phyloP scores from a whole-genome alignment of 2,113 vertebrate species.

The Chrysochloris asiatica region DNA sequence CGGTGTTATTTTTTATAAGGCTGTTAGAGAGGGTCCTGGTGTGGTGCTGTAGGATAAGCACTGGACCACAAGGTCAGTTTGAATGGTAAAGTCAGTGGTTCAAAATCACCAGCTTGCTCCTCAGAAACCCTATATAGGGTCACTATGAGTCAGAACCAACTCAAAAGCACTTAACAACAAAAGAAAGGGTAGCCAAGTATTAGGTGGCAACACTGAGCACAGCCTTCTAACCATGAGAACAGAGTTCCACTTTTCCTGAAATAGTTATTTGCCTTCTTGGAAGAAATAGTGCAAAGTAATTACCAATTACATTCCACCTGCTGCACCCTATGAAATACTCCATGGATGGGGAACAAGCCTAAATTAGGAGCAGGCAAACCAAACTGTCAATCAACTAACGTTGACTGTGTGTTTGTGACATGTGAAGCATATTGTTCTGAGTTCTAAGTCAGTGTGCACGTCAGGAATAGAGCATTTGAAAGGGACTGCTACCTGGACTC shows the following conservation, averaged over 20 bases:
- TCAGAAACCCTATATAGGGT: no score
- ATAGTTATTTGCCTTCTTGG: slow-evolving; percentile 44
- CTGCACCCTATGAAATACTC: background rate
- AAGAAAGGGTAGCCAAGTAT: background rate
- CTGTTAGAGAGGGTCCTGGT: no score
- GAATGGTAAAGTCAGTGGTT: no score
- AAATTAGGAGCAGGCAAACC: background rate
- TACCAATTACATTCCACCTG: background rate
- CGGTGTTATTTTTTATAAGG: no score
- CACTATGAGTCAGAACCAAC: no score
- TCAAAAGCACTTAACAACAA: background rate
- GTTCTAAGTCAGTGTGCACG: background rate
- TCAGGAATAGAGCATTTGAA: slow-evolving; percentile 13
- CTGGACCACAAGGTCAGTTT: no score
- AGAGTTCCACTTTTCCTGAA: slow-evolving; percentile 4
- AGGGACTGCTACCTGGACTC: background rate
- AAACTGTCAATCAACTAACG: slow-evolving; percentile 22
- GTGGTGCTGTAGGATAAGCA: no score
- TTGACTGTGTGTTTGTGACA: background rate
- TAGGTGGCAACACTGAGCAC: background rate
- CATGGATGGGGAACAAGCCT: background rate
- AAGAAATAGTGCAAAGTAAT: background rate
- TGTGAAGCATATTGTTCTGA: background rate
- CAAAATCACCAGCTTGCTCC: no score
- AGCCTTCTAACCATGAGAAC: background rate